Percentiles rank a stretch among this genome's conserved stretches.
Evolutionary conservation across 2,888 invertebrate genomes (phyloP).

Genomic region (Clivina fossor): DNA sequence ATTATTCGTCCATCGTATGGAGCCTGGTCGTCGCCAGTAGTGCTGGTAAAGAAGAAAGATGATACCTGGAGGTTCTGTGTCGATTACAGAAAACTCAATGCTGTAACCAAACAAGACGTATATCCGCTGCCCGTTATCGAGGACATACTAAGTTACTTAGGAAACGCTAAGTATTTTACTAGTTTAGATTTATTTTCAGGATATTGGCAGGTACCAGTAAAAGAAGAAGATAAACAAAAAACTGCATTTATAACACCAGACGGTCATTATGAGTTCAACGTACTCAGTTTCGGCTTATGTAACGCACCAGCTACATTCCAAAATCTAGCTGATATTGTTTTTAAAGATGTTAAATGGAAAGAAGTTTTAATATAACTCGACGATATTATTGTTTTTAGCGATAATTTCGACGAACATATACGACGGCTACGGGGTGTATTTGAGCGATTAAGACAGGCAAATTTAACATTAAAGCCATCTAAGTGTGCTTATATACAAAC

Average conservation of each 20-base stretch:
- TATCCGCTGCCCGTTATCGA: not conserved
- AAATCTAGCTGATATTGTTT: slow-evolving; percentile 16
- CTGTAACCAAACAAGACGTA: slow-evolving; percentile 26
- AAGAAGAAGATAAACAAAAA: not conserved
- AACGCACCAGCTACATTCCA: slow-evolving; percentile 41
- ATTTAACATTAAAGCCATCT: slow-evolving; percentile 29
- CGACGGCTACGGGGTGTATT: slow-evolving; percentile 24
- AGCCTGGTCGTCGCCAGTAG: slow-evolving; percentile 30
- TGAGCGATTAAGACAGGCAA: slow-evolving; percentile 24
- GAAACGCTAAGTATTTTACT: not conserved
- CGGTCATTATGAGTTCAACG: slow-evolving; percentile 40
- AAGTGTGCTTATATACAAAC: slow-evolving; percentile 32
- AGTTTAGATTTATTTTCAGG: not conserved
- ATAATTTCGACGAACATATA: slow-evolving; percentile 22
- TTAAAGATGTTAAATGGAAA: slow-evolving; percentile 26
- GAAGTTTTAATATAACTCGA: slow-evolving; percentile 31
- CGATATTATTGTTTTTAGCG: slow-evolving; percentile 28
- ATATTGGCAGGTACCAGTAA: not conserved
- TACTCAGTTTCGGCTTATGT: slow-evolving; percentile 40
- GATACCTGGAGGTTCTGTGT: slow-evolving; percentile 35
- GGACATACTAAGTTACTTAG: not conserved
- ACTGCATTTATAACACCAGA: slow-evolving; percentile 39
- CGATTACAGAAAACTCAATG: slow-evolving; percentile 36
- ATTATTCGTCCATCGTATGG: slow-evolving; percentile 31
- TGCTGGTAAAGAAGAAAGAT: slow-evolving; percentile 35